Evolutionary conservation across 2,888 invertebrate species (phyloP).

Genomic region (Bellardia pandia): DNA sequence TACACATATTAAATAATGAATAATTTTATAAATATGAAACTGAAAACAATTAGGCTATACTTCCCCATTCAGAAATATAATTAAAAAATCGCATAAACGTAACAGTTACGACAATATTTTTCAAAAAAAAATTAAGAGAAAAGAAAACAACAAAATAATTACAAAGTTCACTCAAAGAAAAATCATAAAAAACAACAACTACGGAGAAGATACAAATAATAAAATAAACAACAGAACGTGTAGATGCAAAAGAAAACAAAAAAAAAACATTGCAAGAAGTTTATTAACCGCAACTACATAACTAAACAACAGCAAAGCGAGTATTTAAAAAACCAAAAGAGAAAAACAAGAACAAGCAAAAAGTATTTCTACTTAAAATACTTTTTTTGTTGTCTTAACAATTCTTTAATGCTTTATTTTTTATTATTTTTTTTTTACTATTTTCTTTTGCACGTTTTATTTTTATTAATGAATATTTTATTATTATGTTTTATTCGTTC

Average conservation of each 20-base stretch:
- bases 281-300: conserved; percentile 69
- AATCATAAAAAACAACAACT: conserved; percentile 41
- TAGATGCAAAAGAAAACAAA: conserved; percentile 53
- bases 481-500: conserved; percentile 1
- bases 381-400: conserved; percentile 2
- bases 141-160: neutral
- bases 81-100: conserved; percentile 16
- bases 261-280: conserved; percentile 72
- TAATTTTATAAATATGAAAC: neutral
- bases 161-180: conserved; percentile 4
- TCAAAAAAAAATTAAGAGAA: neutral
- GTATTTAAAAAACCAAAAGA: conserved; percentile 28
- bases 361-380: conserved; percentile 27
- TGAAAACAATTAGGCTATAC: neutral
- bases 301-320: conserved; percentile 44
- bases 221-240: conserved; percentile 64
- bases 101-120: conserved; percentile 48
- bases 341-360: conserved; percentile 32
- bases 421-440: neutral
- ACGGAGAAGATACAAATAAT: conserved; percentile 37
- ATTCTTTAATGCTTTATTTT: conserved; percentile 16
- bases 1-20: too few relatives aligned
- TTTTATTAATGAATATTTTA: conserved; percentile 44
- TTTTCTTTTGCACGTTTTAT: conserved; percentile 40
- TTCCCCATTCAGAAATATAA: conserved; percentile 5